Conservation (phyloP, 2,888 invertebrate species). For the Psylliodes chrysocephalus region DNA sequence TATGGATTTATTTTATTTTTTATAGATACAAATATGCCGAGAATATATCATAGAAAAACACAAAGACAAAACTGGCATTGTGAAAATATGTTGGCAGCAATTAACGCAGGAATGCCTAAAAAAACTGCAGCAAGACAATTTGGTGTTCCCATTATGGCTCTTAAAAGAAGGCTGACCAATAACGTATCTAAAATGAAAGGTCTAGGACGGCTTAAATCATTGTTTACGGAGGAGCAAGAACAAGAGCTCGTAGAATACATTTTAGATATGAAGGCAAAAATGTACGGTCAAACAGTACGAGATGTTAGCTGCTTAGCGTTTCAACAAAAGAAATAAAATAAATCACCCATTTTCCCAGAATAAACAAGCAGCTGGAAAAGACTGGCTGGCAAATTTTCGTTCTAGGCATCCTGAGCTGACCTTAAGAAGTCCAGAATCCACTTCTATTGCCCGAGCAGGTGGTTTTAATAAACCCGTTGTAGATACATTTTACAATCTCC, state of each 20-base stretch:
- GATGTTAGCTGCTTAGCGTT: conserved; percentile 16
- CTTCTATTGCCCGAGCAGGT: not conserved
- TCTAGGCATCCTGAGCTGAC: not conserved
- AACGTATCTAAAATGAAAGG: too few species aligned
- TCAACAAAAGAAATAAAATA: conserved; percentile 18
- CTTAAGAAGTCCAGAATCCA: conserved; percentile 2
- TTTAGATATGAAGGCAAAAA: conserved; percentile 14
- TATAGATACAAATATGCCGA: too few species aligned
- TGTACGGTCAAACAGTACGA: too few species aligned
- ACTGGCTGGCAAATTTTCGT: conserved; percentile 15
- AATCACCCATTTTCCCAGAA: conserved; percentile 17
- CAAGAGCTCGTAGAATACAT: conserved; percentile 9
- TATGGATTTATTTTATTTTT: too few species aligned
- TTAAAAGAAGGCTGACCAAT: too few species aligned
- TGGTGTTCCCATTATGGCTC: too few species aligned
- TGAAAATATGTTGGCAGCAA: not conserved
- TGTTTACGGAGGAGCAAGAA: conserved; percentile 13
- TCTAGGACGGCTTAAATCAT: too few species aligned
- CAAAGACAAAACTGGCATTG: not conserved
- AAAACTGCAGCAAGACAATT: conserved; percentile 8
- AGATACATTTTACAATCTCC: too few species aligned
- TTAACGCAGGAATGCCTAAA: not conserved
- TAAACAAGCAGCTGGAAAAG: conserved; percentile 16
- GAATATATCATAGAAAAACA: not conserved
- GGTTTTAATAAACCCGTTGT: too few species aligned